Evolutionary conservation across 2,113 vertebrate genomes (phyloP).

Genomic region (Leptodactylus fuscus): DNA sequence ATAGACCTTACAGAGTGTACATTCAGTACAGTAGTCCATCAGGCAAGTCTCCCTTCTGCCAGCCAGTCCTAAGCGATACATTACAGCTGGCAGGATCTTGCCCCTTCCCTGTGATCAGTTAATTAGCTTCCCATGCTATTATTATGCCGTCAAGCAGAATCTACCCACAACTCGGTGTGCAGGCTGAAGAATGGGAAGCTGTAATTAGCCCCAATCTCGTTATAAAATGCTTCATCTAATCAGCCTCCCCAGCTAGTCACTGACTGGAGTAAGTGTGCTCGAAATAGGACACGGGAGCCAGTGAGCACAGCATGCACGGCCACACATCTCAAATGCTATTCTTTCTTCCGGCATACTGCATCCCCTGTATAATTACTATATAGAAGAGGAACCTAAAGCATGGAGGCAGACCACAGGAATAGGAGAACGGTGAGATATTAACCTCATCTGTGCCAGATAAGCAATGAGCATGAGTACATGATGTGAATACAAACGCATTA

Average conservation of each 20-base stretch:
- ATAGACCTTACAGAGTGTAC: not conserved
- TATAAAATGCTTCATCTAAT: conserved; percentile 79
- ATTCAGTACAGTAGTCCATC: conserved; percentile 13
- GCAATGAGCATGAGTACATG: no score
- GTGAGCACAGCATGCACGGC: conserved; percentile 25
- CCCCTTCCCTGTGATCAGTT: conserved; percentile 69
- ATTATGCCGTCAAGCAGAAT: conserved; percentile 74
- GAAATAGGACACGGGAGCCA: conserved; percentile 64
- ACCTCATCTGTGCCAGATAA: not conserved
- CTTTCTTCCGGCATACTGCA: not conserved
- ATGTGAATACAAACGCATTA: not conserved
- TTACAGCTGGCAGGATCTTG: conserved; percentile 69
- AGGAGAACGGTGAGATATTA: no score
- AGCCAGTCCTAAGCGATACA: conserved; percentile 57
- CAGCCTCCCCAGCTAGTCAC: conserved; percentile 73
- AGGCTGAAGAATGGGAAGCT: conserved; percentile 76
- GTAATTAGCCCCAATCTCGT: conserved; percentile 88
- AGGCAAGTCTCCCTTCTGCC: conserved; percentile 25
- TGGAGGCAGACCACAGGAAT: not conserved
- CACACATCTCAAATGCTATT: conserved; percentile 26
- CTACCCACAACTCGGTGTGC: conserved; percentile 71
- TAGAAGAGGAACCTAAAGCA: conserved; percentile 9
- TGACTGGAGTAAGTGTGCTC: conserved; percentile 67
- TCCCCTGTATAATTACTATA: conserved; percentile 32
- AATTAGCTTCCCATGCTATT: conserved; percentile 75